These are phyloP conservation scores for Hippocampus barbouri DNA, from an alignment of 2,113 vertebrate genomes.

Conservation along the genomic window DNA sequence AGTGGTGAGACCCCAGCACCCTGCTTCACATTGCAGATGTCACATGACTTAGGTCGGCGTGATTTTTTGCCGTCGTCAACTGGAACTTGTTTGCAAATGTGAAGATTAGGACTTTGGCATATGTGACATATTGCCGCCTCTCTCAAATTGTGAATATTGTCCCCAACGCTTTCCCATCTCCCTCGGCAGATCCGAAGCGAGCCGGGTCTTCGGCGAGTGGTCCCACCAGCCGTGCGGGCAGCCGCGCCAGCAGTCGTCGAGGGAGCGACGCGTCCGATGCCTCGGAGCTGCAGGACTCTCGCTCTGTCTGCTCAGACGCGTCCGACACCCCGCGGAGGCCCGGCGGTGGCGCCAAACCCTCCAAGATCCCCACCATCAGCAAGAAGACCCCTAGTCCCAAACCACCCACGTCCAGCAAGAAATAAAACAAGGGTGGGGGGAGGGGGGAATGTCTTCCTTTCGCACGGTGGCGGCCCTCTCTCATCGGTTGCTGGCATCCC, in stretches of 20 bases:
- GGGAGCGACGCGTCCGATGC: constrained; percentile 95
- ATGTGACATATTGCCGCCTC: too few relatives aligned
- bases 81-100: too few relatives aligned
- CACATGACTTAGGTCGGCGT: neutral
- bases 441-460: neutral
- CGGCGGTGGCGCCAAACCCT: constrained; percentile 77
- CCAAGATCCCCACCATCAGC: constrained; percentile 97
- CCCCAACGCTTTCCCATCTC: neutral
- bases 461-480: neutral
- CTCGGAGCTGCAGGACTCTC: constrained; percentile 89
- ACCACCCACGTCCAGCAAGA: constrained; percentile 77
- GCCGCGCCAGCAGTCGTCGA: constrained; percentile 87
- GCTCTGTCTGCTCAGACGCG: constrained; percentile 91
- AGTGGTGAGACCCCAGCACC: constrained; percentile 70
- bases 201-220: constrained; percentile 75
- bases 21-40: neutral
- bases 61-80: neutral
- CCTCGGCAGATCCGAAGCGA: constrained; percentile 81
- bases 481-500: neutral
- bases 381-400: constrained; percentile 89
- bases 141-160: neutral
- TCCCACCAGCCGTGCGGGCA: constrained; percentile 83
- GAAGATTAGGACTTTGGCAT: too few relatives aligned
- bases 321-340: constrained; percentile 89
- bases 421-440: constrained; percentile 49